phyloP scores from a whole-genome alignment of 1,140 invertebrate species.

The Contarinia nasturtii region DNA sequence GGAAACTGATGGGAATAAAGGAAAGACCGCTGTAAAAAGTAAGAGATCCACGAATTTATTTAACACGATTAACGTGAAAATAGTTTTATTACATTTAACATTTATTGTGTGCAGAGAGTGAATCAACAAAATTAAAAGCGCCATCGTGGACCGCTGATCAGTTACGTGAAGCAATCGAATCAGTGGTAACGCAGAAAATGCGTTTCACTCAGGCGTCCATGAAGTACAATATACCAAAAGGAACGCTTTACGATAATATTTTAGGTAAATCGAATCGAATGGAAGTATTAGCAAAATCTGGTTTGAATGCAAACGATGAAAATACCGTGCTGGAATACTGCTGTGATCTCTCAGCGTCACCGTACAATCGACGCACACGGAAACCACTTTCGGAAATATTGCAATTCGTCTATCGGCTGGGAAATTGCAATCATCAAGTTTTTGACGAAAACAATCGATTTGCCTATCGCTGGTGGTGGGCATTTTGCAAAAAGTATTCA shows the following conservation, averaged over 20 bases:
- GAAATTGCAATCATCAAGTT: constrained; percentile 34
- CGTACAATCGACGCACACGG: constrained; percentile 50
- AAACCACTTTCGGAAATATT: constrained; percentile 44
- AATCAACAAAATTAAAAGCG: constrained; percentile 37
- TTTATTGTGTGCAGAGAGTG: neutral
- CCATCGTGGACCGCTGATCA: constrained; percentile 57
- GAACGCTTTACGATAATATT: constrained; percentile 60
- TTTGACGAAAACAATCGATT: constrained; percentile 44
- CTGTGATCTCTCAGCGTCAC: constrained; percentile 48
- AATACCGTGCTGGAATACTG: constrained; percentile 47
- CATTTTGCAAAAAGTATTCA: constrained; percentile 59
- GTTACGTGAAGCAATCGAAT: constrained; percentile 53
- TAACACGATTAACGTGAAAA: too few relatives aligned
- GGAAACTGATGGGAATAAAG: too few relatives aligned
- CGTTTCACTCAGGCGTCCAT: constrained; percentile 54
- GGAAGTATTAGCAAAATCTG: constrained; percentile 50
- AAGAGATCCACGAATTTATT: too few relatives aligned
- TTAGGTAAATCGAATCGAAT: constrained; percentile 57
- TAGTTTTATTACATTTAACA: too few relatives aligned
- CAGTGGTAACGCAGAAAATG: constrained; percentile 54
- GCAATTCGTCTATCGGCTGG: constrained; percentile 40
- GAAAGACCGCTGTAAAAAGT: too few relatives aligned
- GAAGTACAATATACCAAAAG: constrained; percentile 53
- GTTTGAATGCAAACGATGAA: constrained; percentile 38
- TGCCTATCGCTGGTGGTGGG: constrained; percentile 64